Conservation (phyloP, 1,140 invertebrate genomes). For the Teleopsis dalmanni region DNA sequence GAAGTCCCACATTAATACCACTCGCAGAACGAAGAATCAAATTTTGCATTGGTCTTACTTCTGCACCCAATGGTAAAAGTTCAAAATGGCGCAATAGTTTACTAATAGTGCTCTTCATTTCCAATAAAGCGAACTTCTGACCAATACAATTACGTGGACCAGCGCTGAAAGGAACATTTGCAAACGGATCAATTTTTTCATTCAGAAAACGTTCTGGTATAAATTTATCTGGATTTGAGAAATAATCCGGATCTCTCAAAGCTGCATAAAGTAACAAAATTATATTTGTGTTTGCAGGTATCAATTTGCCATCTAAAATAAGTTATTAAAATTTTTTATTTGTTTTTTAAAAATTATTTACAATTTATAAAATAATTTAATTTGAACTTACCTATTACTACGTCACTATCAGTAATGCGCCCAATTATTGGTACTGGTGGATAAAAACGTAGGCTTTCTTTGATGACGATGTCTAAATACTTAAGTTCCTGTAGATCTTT, state of each 20-base stretch:
- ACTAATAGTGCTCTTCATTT: slow-evolving; percentile 63
- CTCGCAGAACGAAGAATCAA: slow-evolving; percentile 27
- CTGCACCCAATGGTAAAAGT: slow-evolving; percentile 26
- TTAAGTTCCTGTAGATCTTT: slow-evolving; percentile 51
- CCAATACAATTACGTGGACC: slow-evolving; percentile 62
- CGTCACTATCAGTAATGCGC: slow-evolving; percentile 45
- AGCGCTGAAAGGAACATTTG: slow-evolving; percentile 59
- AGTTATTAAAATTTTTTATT: slow-evolving; percentile 27
- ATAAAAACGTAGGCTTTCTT: slow-evolving; percentile 55
- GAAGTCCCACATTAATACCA: slow-evolving; percentile 26
- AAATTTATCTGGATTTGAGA: slow-evolving; percentile 58
- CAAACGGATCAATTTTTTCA: slow-evolving; percentile 45
- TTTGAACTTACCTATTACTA: slow-evolving; percentile 47
- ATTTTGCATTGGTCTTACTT: slow-evolving; percentile 20
- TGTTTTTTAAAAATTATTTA: background rate
- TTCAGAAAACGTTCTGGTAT: slow-evolving; percentile 63
- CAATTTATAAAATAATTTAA: background rate
- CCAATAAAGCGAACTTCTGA: slow-evolving; percentile 72
- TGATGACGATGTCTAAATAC: slow-evolving; percentile 56
- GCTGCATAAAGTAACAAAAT: slow-evolving; percentile 47
- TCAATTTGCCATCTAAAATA: slow-evolving; percentile 44
- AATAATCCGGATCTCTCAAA: slow-evolving; percentile 49
- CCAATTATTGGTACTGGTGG: slow-evolving; percentile 59
- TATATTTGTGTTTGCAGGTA: slow-evolving; percentile 48
- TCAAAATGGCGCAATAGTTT: slow-evolving; percentile 59